Evolutionary conservation across 2,797 vertebrate genomes (phyloP).

Genomic region (Crax fasciolata): DNA sequence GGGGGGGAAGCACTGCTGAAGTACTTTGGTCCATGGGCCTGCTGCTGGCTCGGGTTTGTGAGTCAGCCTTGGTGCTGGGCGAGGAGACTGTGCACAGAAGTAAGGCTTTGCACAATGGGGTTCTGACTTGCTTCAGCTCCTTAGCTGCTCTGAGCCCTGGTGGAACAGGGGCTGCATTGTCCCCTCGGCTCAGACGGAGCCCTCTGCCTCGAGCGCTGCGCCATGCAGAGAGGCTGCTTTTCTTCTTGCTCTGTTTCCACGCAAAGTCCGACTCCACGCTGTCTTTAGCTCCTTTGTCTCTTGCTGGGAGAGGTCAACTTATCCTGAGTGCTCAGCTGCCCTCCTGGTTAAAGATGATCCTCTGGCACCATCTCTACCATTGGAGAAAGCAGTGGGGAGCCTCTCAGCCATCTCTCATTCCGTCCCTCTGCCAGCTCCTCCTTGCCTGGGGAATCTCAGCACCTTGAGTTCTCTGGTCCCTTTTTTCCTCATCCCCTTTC

Average conservation of each 20-base stretch:
- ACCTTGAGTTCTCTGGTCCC: background rate
- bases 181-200: constrained; percentile 69
- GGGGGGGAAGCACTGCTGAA: background rate
- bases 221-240: constrained; percentile 62
- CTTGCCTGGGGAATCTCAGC: background rate
- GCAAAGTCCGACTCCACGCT: constrained; percentile 68
- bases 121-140: constrained; percentile 74
- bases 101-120: constrained; percentile 65
- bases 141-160: constrained; percentile 74
- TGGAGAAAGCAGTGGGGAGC: background rate
- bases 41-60: constrained; percentile 35
- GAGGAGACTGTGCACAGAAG: constrained; percentile 58
- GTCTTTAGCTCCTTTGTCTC: constrained; percentile 81
- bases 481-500: background rate
- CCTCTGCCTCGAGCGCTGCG: constrained; percentile 75
- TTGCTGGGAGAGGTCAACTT: constrained; percentile 54
- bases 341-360: constrained; percentile 38
- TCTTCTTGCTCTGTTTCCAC: constrained; percentile 72
- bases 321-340: constrained; percentile 63
- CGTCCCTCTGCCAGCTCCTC: background rate
- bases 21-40: background rate
- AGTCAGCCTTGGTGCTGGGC: background rate
- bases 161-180: constrained; percentile 84
- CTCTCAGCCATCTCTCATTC: background rate
- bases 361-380: background rate